Conservation (phyloP, 1,140 invertebrate genomes). For the Apocrypta bakeri region DNA sequence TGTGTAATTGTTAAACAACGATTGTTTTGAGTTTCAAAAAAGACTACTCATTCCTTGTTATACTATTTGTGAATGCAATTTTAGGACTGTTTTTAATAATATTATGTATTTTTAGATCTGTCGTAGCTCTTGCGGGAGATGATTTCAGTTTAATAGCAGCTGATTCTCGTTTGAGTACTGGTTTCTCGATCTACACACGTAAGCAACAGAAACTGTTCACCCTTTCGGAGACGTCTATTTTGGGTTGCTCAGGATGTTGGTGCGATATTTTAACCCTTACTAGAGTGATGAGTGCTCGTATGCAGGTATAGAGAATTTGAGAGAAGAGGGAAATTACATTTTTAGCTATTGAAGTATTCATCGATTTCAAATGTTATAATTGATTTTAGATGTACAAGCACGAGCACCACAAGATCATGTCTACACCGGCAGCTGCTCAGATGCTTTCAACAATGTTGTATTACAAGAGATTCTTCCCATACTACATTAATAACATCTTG, state of each 20-base stretch:
- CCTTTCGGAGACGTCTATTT: constrained; percentile 87
- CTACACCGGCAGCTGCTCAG: constrained; percentile 93
- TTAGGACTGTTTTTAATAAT: not conserved
- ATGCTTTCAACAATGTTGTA: constrained; percentile 97
- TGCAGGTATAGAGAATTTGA: constrained; percentile 84
- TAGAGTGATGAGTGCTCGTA: constrained; percentile 87
- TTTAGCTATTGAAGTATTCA: not conserved
- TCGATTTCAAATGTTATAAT: not conserved
- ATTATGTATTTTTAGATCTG: constrained; percentile 77
- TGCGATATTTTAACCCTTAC: constrained; percentile 97
- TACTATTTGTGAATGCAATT: too few relatives aligned
- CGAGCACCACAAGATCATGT: constrained; percentile 95
- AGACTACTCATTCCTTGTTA: not conserved
- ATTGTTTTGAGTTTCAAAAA: not conserved
- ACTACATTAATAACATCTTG: constrained; percentile 96
- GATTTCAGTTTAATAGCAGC: constrained; percentile 80
- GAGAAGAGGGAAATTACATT: too few relatives aligned
- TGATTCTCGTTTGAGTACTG: constrained; percentile 94
- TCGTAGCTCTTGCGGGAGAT: constrained; percentile 94
- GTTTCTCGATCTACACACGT: constrained; percentile 92
- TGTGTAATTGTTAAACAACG: too few relatives aligned
- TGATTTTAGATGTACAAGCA: constrained; percentile 91
- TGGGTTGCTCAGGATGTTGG: constrained; percentile 96
- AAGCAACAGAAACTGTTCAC: constrained; percentile 90
- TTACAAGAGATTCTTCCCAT: constrained; percentile 98